Conservation (phyloP, 1,140 invertebrate species). For the Aplysia californica region DNA sequence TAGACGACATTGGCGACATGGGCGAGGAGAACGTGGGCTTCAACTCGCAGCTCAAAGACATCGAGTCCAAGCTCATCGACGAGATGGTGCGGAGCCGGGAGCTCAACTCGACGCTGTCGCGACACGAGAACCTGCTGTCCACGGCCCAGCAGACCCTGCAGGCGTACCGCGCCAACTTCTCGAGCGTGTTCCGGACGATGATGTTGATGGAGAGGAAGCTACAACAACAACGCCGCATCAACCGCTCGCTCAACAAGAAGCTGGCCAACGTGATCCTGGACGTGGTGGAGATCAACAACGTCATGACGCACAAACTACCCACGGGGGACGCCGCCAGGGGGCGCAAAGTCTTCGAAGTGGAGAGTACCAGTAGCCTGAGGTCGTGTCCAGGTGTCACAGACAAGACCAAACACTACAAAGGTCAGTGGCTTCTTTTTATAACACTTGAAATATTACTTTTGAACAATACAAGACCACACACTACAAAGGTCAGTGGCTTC, state of each 20-base stretch:
- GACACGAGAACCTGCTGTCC: constrained; percentile 44
- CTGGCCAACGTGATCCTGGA: constrained; percentile 57
- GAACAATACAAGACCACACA: no score
- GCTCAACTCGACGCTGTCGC: constrained; percentile 52
- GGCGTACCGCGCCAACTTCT: constrained; percentile 51
- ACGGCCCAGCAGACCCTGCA: constrained; percentile 40
- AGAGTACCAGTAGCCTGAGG: constrained; percentile 46
- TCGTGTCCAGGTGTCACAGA: constrained; percentile 41
- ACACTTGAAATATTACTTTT: no score
- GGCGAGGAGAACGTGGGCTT: not conserved
- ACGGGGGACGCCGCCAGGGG: not conserved
- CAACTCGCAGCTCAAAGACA: constrained; percentile 38
- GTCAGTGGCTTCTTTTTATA: no score
- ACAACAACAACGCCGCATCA: constrained; percentile 44
- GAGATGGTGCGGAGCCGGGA: constrained; percentile 52
- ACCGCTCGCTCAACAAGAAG: constrained; percentile 57
- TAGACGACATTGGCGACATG: not conserved
- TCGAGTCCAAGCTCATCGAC: constrained; percentile 50
- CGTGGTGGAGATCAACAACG: constrained; percentile 60
- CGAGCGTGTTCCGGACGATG: constrained; percentile 50
- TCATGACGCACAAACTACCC: constrained; percentile 45
- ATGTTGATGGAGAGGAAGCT: constrained; percentile 50
- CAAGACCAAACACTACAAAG: constrained; percentile 39
- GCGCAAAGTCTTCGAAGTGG: constrained; percentile 45
- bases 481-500: no score